Base-by-base conservation (phyloP, 2,888 invertebrate species). In the Drosophila yooni region DNA sequence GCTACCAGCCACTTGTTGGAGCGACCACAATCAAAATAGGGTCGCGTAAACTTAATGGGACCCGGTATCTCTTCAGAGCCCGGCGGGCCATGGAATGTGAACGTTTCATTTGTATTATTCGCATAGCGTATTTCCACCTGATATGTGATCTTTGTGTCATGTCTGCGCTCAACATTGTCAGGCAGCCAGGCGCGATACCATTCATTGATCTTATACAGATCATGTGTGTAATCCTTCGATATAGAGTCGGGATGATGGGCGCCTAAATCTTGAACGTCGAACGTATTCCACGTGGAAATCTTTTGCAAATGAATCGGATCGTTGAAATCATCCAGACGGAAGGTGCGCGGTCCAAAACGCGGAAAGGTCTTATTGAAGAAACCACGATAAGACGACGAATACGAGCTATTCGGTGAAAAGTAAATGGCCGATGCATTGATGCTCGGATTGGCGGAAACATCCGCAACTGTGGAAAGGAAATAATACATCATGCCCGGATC, bases 401-500 rank as follows among this genome's bases (percentile, higher is more conserved):
- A 99, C 0, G 98, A 98, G 94, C 96, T 96, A 89, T 99, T 98
- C 0, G 98, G 98, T 3, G 99, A 95, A 92, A 99, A 99, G 92
- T 99, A 98, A 76, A 99, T 95, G 0, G 98, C 96, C 92, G 98
- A 98, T 63, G 98, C 97, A 91, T 98, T 98, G 76, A 98, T 96
- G 82, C 96, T 96, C 0, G 97, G 96, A 93, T 98, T 99, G 0
- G 98, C 95, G 0, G 99, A 97, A 0, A 99, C 97, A 92, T 99
- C 99, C 0, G 99, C 98, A 1, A 98, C 97, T 0, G 98, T 96
- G 0, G 99, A 98, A 51, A 99, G 94, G 92, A 98, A 98, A 91
- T 98, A 98, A 91, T 99, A 99, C 98, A 99, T 98, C 96, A 99
- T 97, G 62, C 99, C 99, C 0, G 99, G 99, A 93, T 99, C 99